Evolutionary conservation across 2,888 invertebrate species (phyloP).

Genomic region (Tachina fera): DNA sequence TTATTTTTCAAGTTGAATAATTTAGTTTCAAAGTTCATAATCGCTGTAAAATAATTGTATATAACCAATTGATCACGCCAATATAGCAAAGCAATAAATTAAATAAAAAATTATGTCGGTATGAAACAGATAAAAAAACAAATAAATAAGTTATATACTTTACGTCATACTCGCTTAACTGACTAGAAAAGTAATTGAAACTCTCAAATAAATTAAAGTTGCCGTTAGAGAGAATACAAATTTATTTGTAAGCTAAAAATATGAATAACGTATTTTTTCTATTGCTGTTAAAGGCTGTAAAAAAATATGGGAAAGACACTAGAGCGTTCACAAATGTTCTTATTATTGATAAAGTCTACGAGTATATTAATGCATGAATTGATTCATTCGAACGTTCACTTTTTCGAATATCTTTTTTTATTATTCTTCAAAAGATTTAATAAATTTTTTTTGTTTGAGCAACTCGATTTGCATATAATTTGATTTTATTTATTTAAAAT

Average conservation of each 20-base stretch:
- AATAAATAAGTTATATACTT: conserved; percentile 17
- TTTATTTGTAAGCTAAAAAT: background rate
- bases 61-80: conserved; percentile 6
- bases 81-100: conserved; percentile 11
- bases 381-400: background rate
- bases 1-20: background rate
- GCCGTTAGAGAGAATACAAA: background rate
- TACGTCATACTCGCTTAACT: conserved; percentile 8
- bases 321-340: too few species aligned
- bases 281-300: background rate
- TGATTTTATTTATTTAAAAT: background rate
- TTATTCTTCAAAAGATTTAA: too few species aligned
- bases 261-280: background rate
- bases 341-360: too few species aligned
- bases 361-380: background rate
- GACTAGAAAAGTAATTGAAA: background rate
- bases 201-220: conserved; percentile 12
- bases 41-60: conserved; percentile 1
- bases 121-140: background rate
- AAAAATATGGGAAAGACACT: background rate
- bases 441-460: background rate
- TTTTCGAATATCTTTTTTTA: too few species aligned
- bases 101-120: conserved; percentile 3
- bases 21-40: background rate
- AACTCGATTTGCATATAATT: background rate